phyloP scores from a whole-genome alignment of 1,140 invertebrate species.

The Bilobella aurantiaca region DNA sequence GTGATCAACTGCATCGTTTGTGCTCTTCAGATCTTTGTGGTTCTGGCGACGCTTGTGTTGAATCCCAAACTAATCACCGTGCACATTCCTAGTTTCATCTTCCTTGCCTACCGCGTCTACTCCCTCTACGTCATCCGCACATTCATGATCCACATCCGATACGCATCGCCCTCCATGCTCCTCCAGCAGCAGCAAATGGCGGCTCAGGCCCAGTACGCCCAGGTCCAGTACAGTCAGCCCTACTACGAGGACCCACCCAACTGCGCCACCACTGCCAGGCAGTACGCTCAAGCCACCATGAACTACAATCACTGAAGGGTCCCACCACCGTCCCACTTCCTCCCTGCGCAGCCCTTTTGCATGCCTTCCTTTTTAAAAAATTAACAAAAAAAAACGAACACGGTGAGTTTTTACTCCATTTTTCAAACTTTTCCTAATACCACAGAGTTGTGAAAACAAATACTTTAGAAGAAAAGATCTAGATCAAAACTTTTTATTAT shows the following conservation, averaged over 20 bases:
- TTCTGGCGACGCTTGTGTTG: neutral
- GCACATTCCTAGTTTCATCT: slow-evolving; percentile 8
- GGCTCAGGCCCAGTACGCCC: no score
- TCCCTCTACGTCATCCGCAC: slow-evolving; percentile 4
- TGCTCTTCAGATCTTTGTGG: slow-evolving; percentile 2
- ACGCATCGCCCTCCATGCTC: neutral
- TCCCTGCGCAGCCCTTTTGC: no score
- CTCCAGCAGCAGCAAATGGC: neutral
- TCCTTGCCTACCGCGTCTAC: neutral
- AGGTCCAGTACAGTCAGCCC: neutral
- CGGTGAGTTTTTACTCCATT: no score
- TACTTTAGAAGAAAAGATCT: no score
- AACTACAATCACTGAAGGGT: neutral
- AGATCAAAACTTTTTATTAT: no score
- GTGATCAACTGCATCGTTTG: neutral
- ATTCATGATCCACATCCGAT: neutral
- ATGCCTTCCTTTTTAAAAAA: no score
- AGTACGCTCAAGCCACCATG: neutral
- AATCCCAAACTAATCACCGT: slow-evolving; percentile 1
- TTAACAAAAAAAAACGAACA: no score
- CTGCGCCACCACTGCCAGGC: neutral
- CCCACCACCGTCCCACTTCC: no score
- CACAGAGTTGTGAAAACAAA: no score
- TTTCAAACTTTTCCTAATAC: no score
- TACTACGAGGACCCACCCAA: neutral